Percentiles rank a stretch among this genome's conserved stretches.
Evolutionary conservation across 2,888 invertebrate genomes (phyloP).

Genomic region (Aplocera efformata): DNA sequence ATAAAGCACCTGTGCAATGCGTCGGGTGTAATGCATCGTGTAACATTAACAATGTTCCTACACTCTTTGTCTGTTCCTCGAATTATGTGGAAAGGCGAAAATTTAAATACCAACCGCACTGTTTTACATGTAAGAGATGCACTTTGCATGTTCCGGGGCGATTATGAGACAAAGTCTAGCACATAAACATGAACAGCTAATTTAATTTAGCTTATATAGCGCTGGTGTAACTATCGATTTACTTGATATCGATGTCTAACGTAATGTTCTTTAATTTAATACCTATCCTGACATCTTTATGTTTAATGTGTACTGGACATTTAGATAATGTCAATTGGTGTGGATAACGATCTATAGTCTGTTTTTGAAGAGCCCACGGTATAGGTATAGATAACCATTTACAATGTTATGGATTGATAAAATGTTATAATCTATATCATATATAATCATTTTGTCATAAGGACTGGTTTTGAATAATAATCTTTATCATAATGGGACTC

Average conservation of each 20-base stretch:
- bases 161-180: conserved; percentile 60
- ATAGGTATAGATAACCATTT: no score
- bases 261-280: neutral
- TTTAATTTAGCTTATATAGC: conserved; percentile 7
- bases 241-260: neutral
- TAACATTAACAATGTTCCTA: conserved; percentile 69
- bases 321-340: no score
- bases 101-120: conserved; percentile 75
- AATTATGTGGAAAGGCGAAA: conserved; percentile 74
- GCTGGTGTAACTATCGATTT: no score
- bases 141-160: conserved; percentile 72
- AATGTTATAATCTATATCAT: no score
- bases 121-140: conserved; percentile 79
- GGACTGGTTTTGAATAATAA: no score
- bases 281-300: no score
- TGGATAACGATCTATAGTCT: no score
- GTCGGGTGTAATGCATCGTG: conserved; percentile 59
- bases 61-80: conserved; percentile 72
- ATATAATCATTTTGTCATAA: no score
- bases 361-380: no score
- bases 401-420: no score
- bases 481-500: no score
- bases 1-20: conserved; percentile 20
- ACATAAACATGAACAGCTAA: conserved; percentile 6
- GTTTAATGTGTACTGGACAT: no score